Evolutionary conservation across 1,140 invertebrate species (phyloP), one percentile per base, ranked within the genome.

Genomic region (Hyles euphorbiae): DNA sequence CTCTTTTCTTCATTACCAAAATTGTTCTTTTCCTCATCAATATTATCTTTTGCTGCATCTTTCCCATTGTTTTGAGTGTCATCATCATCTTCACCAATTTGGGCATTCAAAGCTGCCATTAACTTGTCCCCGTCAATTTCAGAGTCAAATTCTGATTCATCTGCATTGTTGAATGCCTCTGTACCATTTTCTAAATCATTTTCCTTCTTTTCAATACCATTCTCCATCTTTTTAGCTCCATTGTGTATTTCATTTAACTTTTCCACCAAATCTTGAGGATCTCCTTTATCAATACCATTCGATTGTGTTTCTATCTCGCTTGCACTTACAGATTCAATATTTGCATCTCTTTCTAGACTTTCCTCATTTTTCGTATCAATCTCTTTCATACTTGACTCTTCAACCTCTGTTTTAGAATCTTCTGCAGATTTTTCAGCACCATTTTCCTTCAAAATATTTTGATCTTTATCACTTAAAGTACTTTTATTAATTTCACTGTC

Each of bases 91-190:
- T 40, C 36, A 40, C 36, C 61, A 12, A 56, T 56, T 43, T 56
- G n/a, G 7, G 45, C 73, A 50, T 74, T 67, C 11, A 78, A 61
- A 36, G 74, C 68, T 2, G 68, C 63, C 50, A 69, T 62, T 11
- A 69, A 34, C 36, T 57, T 61, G 5, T 46, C 47, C 34, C 58
- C 61, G 7, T 65, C 60, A 7, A 43, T 8, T 54, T 57, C 46
- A 36, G 9, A 45, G 40, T 51, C 3, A 9, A 53, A 0, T 43
- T 5, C 10, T 3, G 33, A 34, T 9, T 52, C 50, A 10, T 34
- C 33, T 32, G 11, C 48, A 50, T 5, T 33, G 8, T 50, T 50
- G 34, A 33, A 32, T 6, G 5, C 22, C 22, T 12, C 54, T 0
- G 53, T 48, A 53, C 44, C 53, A 36, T 40, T 54, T 36, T 56